These are phyloP conservation scores for Pachyuromys duprasi DNA, from an alignment of 2,797 vertebrate species.

Conservation along the genomic window DNA sequence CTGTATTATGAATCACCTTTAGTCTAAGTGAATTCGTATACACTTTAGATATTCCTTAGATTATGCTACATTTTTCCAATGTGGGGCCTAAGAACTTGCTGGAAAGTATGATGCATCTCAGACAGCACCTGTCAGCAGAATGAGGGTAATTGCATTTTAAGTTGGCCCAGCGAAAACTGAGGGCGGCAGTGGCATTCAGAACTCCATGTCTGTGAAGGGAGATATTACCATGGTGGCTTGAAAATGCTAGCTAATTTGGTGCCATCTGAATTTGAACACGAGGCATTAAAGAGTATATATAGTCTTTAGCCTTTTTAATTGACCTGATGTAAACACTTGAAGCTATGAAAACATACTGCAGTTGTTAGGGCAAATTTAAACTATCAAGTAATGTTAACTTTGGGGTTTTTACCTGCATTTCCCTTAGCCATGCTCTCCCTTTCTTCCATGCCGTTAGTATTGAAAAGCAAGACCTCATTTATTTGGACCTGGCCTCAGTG, in stretches of 20 bases:
- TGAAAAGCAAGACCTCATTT: conserved; percentile 20
- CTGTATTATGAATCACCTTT: conserved; percentile 59
- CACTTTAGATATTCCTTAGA: conserved; percentile 61
- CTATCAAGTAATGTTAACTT: background rate
- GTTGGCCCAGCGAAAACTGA: background rate
- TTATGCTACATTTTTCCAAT: background rate
- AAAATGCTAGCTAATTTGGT: conserved; percentile 20
- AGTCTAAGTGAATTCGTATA: conserved; percentile 32
- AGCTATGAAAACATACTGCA: conserved; percentile 58
- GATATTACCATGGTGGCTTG: conserved; percentile 4
- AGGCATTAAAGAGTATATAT: conserved; percentile 41
- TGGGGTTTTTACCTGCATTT: conserved; percentile 46
- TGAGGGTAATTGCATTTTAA: background rate
- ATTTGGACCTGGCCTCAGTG: background rate
- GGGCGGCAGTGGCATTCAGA: background rate
- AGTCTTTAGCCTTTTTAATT: conserved; percentile 13
- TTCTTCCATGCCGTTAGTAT: background rate
- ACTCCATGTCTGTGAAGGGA: conserved; percentile 5
- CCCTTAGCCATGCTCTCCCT: background rate
- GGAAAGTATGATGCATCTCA: conserved; percentile 29
- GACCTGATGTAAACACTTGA: conserved; percentile 63
- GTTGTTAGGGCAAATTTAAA: conserved; percentile 58
- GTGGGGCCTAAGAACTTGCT: conserved; percentile 8
- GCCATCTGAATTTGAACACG: conserved; percentile 54
- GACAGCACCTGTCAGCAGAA: background rate